phyloP scores from a whole-genome alignment of 2,113 vertebrate species.

The Arvicanthis niloticus region DNA sequence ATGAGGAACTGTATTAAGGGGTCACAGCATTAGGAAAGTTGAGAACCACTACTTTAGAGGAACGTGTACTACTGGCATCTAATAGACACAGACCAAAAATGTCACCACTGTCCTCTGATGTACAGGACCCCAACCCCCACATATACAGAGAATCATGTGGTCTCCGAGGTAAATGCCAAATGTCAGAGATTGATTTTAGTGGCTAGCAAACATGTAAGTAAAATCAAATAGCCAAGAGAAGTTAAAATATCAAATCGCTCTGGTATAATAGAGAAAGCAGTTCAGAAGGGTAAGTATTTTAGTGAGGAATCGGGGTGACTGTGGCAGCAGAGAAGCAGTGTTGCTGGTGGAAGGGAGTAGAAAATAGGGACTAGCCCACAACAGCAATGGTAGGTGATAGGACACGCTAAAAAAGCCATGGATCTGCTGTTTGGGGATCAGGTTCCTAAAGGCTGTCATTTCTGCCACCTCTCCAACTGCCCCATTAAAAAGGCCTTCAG shows the following conservation, averaged over 20 bases:
- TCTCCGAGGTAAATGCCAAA: neutral
- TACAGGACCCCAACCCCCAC: neutral
- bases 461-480: neutral
- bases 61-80: neutral
- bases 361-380: neutral
- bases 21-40: neutral
- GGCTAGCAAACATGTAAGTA: neutral
- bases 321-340: neutral
- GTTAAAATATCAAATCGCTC: neutral
- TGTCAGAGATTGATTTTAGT: neutral
- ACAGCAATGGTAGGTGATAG: neutral
- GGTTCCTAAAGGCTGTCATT: neutral
- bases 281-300: neutral
- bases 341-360: neutral
- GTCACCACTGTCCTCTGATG: neutral
- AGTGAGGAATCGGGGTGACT: neutral
- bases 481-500: neutral
- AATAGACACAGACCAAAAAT: neutral
- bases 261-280: neutral
- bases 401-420: neutral
- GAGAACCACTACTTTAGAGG: neutral
- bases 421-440: neutral
- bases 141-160: neutral
- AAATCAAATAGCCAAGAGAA: slow-evolving; percentile 14
- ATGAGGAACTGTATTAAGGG: neutral